Conservation (phyloP, 35 echinoderm and acorn worm genomes). For the Apostichopus japonicus region DNA sequence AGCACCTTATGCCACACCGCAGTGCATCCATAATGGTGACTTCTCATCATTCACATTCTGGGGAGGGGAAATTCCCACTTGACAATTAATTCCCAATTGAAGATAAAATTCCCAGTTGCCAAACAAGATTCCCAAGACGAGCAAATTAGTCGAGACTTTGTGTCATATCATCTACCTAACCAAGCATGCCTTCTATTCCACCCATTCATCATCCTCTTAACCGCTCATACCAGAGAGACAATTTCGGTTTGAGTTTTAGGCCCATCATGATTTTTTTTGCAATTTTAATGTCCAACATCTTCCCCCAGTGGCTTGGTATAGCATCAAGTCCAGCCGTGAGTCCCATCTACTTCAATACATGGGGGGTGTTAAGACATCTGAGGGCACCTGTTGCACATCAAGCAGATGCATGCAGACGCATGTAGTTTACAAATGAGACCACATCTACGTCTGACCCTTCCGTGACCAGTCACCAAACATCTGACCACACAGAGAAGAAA, state of each 20-base stretch:
- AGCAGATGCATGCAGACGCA: conserved; percentile 32
- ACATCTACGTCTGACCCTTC: conserved; percentile 46
- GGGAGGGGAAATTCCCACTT: too few species aligned
- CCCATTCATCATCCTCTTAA: background rate
- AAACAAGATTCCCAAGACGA: too few species aligned
- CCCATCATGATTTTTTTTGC: conserved; percentile 29
- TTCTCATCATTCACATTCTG: too few species aligned
- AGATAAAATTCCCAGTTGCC: too few species aligned
- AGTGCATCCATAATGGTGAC: too few species aligned
- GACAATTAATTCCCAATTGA: too few species aligned
- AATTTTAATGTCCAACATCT: conserved; percentile 13
- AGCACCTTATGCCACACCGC: too few species aligned
- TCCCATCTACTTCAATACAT: conserved; percentile 44
- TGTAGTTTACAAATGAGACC: conserved; percentile 25
- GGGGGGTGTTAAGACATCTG: conserved; percentile 42
- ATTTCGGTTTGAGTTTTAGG: background rate
- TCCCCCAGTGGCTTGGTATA: conserved; percentile 57
- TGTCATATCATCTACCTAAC: background rate
- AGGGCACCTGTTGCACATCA: conserved; percentile 45
- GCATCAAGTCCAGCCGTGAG: conserved; percentile 48
- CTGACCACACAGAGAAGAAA: conserved; percentile 58
- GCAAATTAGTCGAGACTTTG: too few species aligned
- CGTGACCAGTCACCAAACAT: conserved; percentile 46
- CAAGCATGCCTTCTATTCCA: background rate
- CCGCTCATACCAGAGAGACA: background rate